Base-by-base conservation (phyloP, 2,888 invertebrate genomes). In the Diarsia rubi region DNA sequence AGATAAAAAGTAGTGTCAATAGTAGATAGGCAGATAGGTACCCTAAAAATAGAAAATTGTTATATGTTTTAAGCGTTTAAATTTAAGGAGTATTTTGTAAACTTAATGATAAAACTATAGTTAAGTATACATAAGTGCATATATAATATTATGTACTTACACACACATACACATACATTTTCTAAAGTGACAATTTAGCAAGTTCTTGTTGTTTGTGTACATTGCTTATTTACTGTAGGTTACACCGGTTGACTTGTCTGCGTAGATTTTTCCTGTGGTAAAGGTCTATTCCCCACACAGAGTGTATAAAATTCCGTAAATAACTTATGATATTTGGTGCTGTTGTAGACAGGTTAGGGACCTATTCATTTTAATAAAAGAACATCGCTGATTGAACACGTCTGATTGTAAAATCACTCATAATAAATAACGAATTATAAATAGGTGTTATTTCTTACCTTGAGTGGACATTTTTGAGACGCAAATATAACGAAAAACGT, bases 381-480 rank as follows among this genome's bases (percentile, higher is more conserved):
- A 42, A 74, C 8, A 52, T 21, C 16, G 5, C 5, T 74, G 24
- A 59, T 59, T 59, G 57, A 31, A 31, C 19, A 24, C 16, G 21
- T 21, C 31, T 31, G 8, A 16, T 14, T 9, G 4, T 44, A 69
- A 45, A 66, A 31, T n/a, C 14, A 37, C 37, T 57, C 16, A 5
- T 37, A 14, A 16, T 8, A 21, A 27, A 24, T 27, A 45, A 16
- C 57, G 42, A 31, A 27, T 16, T 54, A 16, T 21, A 45, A 14
- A 24, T 52, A 16, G 1, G 37, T 37, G 37, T 37, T 31, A 44
- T 44, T 57, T 47, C 81, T 81, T 83, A 82, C 81, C 81, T 24
- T 79, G 52, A 63, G 63, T 83, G 31, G 81, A 69, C 81, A 81
- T 81, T 68, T 62, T 52, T 60, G 6, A 31, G 21, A 8, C 49